A percentile compares a stretch with the other conserved stretches of the same genome.
phyloP scores from a whole-genome alignment of 2,888 invertebrate genomes.

The Ochropacha duplaris region DNA sequence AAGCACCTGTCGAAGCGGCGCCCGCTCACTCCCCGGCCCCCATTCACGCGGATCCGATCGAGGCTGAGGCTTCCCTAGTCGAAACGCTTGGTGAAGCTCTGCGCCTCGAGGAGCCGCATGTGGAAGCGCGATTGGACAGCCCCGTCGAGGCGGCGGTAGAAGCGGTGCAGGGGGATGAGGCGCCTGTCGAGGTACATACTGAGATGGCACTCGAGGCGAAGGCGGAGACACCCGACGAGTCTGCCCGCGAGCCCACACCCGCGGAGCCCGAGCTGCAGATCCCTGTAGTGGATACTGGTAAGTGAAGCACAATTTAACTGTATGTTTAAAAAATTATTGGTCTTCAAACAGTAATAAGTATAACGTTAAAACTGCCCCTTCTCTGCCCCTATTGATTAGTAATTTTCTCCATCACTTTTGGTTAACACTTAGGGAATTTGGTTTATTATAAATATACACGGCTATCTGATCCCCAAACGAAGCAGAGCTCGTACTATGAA shows the following conservation, averaged over 20 bases:
- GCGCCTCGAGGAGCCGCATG: conserved; percentile 17
- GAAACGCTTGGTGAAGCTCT: conserved; percentile 2
- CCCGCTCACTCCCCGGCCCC: conserved; percentile 6
- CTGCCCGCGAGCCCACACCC: not conserved
- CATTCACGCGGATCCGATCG: not conserved
- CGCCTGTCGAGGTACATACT: not conserved
- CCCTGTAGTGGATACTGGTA: not conserved
- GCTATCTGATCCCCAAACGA: too few relatives aligned
- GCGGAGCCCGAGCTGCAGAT: not conserved
- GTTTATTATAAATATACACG: too few relatives aligned
- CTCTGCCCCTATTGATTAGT: too few relatives aligned
- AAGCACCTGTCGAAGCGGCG: not conserved
- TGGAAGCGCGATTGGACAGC: conserved; percentile 1
- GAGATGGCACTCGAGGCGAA: not conserved
- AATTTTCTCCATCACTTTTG: too few relatives aligned
- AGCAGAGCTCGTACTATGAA: too few relatives aligned
- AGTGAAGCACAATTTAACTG: not conserved
- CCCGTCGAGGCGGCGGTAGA: conserved; percentile 17
- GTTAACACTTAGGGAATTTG: too few relatives aligned
- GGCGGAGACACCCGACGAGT: not conserved
- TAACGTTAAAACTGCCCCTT: too few relatives aligned
- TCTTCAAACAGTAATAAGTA: too few relatives aligned
- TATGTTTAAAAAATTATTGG: too few relatives aligned
- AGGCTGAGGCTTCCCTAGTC: not conserved
- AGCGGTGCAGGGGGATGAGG: conserved; percentile 9